phyloP scores from a whole-genome alignment of 2,797 vertebrate species.

The Dryobates pubescens region DNA sequence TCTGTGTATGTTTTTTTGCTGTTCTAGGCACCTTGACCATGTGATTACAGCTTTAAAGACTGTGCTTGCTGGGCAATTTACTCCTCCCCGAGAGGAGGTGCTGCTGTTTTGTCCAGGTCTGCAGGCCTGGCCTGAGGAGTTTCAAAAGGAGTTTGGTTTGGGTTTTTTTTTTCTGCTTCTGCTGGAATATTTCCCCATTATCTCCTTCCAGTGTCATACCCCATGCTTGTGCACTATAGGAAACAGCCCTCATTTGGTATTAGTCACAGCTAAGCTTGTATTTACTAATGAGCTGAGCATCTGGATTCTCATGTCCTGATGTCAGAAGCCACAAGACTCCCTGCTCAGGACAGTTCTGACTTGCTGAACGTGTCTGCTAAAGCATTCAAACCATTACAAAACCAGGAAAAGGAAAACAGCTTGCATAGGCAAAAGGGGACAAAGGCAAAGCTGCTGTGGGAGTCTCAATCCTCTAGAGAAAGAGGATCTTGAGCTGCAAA shows the following conservation, averaged over 20 bases:
- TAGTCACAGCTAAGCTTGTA: not conserved
- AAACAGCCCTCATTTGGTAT: not conserved
- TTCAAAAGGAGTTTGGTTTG: not conserved
- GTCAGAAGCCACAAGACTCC: not conserved
- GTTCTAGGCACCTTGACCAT: not conserved
- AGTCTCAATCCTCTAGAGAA: not conserved
- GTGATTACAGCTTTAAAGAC: rapidly evolving
- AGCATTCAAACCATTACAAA: not conserved
- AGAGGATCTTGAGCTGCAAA: not conserved
- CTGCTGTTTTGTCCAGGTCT: not conserved
- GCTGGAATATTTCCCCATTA: not conserved
- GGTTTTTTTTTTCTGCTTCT: not conserved
- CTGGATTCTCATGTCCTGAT: not conserved
- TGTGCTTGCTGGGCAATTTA: not conserved
- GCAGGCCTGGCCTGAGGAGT: not conserved
- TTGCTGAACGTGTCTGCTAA: not conserved
- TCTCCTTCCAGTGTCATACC: not conserved
- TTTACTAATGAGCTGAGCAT: not conserved
- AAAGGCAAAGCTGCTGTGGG: not conserved
- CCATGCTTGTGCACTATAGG: not conserved
- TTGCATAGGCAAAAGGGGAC: not conserved
- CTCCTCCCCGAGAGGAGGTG: rapidly evolving
- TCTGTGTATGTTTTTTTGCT: not conserved
- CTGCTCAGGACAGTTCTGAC: not conserved
- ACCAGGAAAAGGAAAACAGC: not conserved